A percentile compares a stretch with the other conserved stretches of the same genome.
Evolutionary conservation across 1,140 invertebrate species (phyloP).

Genomic region (Panagrolaimus sp.): DNA sequence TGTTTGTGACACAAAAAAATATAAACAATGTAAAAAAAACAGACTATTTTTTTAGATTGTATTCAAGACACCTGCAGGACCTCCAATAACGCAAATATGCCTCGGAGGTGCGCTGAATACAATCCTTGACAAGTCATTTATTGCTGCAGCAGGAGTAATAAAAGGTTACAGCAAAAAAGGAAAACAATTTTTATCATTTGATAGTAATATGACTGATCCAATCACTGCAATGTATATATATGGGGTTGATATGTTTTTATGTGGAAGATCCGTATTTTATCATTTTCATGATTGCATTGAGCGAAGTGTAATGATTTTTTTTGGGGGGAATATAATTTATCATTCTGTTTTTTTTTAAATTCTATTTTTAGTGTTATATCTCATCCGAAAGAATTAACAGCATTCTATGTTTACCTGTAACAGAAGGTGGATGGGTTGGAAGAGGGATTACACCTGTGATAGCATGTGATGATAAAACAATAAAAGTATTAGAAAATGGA

Average conservation of each 20-base stretch:
- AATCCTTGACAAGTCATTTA: slow-evolving; percentile 75
- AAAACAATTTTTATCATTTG: slow-evolving; percentile 81
- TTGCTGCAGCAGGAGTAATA: slow-evolving; percentile 73
- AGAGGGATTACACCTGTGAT: slow-evolving; percentile 65
- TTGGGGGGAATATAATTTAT: slow-evolving; percentile 42
- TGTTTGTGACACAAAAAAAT: slow-evolving; percentile 53
- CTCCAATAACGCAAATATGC: slow-evolving; percentile 69
- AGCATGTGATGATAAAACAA: slow-evolving; percentile 70
- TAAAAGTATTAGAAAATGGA: slow-evolving; percentile 65
- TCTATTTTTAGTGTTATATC: slow-evolving; percentile 67
- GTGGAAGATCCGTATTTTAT: slow-evolving; percentile 75
- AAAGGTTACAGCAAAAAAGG: slow-evolving; percentile 80
- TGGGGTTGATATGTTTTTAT: slow-evolving; percentile 72
- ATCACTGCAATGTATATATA: slow-evolving; percentile 77
- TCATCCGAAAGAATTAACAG: slow-evolving; percentile 74
- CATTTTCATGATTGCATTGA: slow-evolving; percentile 71
- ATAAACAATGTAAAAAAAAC: not conserved
- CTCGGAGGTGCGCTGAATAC: slow-evolving; percentile 71
- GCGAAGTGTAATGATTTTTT: not conserved
- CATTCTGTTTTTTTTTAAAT: too few relatives aligned
- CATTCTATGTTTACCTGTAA: slow-evolving; percentile 68
- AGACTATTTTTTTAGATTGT: slow-evolving; percentile 52
- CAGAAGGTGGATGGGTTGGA: slow-evolving; percentile 63
- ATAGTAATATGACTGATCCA: slow-evolving; percentile 78
- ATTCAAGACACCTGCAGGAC: slow-evolving; percentile 69